Evolutionary conservation across 2,113 vertebrate species (phyloP).

Genomic region (Oryctolagus cuniculus): DNA sequence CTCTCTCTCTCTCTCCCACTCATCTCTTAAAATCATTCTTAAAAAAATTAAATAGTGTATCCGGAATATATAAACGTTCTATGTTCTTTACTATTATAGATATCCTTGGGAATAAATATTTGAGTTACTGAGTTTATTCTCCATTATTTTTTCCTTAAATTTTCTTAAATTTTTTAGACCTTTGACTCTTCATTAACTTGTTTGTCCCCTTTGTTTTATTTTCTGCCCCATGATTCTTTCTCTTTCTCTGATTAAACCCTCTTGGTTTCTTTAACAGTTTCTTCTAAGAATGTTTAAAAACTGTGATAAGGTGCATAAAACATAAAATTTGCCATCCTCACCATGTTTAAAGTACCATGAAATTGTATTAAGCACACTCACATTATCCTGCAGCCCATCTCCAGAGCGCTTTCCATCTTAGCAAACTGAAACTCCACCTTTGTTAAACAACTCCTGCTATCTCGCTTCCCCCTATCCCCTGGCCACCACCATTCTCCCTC

Average conservation of each 20-base stretch:
- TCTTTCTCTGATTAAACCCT: not conserved
- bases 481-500: not conserved
- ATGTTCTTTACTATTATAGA: not conserved
- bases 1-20: too few species aligned
- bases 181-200: not conserved
- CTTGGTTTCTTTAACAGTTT: not conserved
- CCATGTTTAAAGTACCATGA: not conserved
- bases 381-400: not conserved
- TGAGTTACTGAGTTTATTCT: not conserved
- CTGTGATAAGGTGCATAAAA: not conserved
- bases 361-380: not conserved
- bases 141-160: not conserved
- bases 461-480: not conserved
- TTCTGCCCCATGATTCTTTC: not conserved
- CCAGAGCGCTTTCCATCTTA: not conserved
- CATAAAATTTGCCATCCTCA: not conserved
- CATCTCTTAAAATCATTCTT: too few species aligned
- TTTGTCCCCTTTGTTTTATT: not conserved
- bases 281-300: conserved; percentile 9
- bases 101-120: not conserved
- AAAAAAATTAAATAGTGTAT: not conserved
- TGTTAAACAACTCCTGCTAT: not conserved
- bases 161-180: too few species aligned
- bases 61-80: not conserved
- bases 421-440: not conserved